Percentiles rank a stretch among this genome's conserved stretches.
Conservation (phyloP, 2,113 vertebrate species). For the Tachycineta bicolor region DNA sequence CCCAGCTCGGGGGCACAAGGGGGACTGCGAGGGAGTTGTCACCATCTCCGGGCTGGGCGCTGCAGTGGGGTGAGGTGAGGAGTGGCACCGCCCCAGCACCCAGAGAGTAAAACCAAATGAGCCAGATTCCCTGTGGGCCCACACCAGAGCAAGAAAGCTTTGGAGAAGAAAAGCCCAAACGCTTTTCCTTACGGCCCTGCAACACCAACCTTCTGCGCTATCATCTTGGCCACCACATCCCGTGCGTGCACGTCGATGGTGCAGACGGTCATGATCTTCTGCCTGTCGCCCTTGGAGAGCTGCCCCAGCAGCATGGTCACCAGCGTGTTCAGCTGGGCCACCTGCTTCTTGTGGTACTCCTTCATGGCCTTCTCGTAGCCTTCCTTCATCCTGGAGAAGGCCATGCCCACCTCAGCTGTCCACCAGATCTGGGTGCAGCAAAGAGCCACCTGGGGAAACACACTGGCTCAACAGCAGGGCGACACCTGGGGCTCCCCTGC, state of each 20-base stretch:
- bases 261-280: conserved; percentile 98
- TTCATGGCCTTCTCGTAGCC: conserved; percentile 91
- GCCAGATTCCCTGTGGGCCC: neutral
- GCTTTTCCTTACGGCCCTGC: neutral
- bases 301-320: conserved; percentile 91
- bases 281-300: conserved; percentile 88
- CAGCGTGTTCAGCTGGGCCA: conserved; percentile 90
- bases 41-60: accelerated
- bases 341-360: conserved; percentile 94
- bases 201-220: conserved; percentile 86
- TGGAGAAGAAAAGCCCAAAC: neutral
- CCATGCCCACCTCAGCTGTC: conserved; percentile 89
- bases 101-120: neutral
- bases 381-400: conserved; percentile 90
- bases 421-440: conserved; percentile 97
- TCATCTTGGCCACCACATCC: conserved; percentile 93
- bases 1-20: no score
- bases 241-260: conserved; percentile 95
- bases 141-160: neutral
- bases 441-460: conserved; percentile 82
- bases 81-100: neutral
- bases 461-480: neutral
- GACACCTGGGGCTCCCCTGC: neutral
- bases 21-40: neutral
- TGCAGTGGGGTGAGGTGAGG: neutral